Conservation (phyloP, 2,797 vertebrate genomes). For the Enteromius fasciolatus region DNA sequence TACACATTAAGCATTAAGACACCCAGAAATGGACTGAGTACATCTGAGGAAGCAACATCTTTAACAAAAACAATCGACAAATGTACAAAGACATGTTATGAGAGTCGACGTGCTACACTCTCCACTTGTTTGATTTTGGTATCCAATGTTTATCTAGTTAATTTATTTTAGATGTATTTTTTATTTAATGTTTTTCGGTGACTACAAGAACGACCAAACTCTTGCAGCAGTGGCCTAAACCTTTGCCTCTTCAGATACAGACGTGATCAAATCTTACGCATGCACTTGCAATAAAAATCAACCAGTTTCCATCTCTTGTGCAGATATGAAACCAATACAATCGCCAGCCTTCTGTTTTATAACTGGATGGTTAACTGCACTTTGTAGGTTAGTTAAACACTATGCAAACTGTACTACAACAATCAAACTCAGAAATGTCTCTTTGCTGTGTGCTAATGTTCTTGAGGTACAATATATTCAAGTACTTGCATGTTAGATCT, state of each 20-base stretch:
- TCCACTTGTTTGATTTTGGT: constrained; percentile 53
- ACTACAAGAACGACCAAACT: constrained; percentile 56
- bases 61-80: constrained; percentile 15
- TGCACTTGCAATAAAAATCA: constrained; percentile 20
- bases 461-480: constrained; percentile 5
- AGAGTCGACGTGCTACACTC: constrained; percentile 47
- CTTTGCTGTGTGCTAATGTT: constrained; percentile 29
- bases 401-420: constrained; percentile 54
- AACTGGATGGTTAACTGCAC: constrained; percentile 55
- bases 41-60: neutral
- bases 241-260: constrained; percentile 29
- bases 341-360: constrained; percentile 34
- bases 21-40: neutral
- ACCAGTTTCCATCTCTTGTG: constrained; percentile 6
- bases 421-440: constrained; percentile 41
- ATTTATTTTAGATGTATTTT: constrained; percentile 60
- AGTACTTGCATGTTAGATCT: constrained; percentile 20
- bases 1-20: constrained; percentile 12
- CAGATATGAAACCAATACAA: constrained; percentile 24
- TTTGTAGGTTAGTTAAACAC: constrained; percentile 44
- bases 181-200: constrained; percentile 56
- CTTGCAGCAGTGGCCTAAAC: constrained; percentile 44
- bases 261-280: constrained; percentile 8
- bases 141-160: constrained; percentile 57
- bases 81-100: constrained; percentile 29